Conservation (phyloP, 2,888 invertebrate species). For the Trypoxylon attenuatum region DNA sequence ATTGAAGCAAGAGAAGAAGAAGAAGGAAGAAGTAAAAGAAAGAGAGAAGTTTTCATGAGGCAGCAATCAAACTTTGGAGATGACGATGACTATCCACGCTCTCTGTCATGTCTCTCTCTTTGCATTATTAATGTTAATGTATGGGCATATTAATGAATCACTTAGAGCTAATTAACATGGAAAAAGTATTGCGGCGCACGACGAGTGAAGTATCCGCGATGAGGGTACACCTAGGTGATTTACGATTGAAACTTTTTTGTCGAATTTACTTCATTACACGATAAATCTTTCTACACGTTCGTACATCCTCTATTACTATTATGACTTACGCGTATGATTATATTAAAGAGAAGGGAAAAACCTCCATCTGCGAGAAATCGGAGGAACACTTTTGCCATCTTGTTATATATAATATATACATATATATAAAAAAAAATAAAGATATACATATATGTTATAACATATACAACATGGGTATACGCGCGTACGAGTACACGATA, state of each 20-base stretch:
- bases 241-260: conserved; percentile 60
- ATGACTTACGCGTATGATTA: conserved; percentile 60
- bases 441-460: conserved; percentile 30
- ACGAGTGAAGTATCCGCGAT: conserved; percentile 13
- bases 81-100: conserved; percentile 58
- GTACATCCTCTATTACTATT: conserved; percentile 69
- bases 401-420: conserved; percentile 56
- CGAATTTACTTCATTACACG: conserved; percentile 71
- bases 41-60: background rate
- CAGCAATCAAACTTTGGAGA: conserved; percentile 20
- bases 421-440: conserved; percentile 7
- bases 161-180: conserved; percentile 28
- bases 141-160: conserved; percentile 57
- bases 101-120: conserved; percentile 66
- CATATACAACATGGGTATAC: conserved; percentile 44
- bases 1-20: conserved; percentile 1
- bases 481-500: conserved; percentile 28
- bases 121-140: conserved; percentile 67
- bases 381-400: conserved; percentile 67
- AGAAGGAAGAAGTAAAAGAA: background rate
- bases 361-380: conserved; percentile 42
- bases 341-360: conserved; percentile 30
- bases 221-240: conserved; percentile 9
- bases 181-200: conserved; percentile 10
- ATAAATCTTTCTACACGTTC: conserved; percentile 74